Evolutionary conservation across 1,140 invertebrate genomes (phyloP), one percentile per base, ranked within the genome.

Genomic region (Saccostrea glomerata): DNA sequence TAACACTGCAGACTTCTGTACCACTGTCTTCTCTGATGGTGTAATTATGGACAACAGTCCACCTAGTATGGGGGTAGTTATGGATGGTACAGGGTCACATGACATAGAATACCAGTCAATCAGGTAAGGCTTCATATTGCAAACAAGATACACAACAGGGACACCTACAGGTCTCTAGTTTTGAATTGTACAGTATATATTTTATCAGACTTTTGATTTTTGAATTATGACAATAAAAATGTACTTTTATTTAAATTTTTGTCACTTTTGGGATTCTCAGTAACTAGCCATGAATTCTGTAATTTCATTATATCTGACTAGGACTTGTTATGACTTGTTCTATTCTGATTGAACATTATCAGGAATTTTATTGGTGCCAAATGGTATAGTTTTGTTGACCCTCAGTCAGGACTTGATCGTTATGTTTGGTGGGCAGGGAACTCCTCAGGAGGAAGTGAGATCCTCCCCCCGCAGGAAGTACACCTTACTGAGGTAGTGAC

Each of bases 361-460:
- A 92, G 92, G 30, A 87, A 86, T 11, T 91, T 84, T 55, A 55
- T 92, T 20, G 88, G 84, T 20, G 90, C 90, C 13, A 89, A 90
- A 63, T 92, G 92, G 92, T 58, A 60, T 36, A 89, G 92, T 9
- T 92, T 92, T 82, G 66, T 56, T 9, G 92, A 92, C 47, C 86
- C 89, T n/a, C 85, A 91, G 30, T 91, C 91, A 58, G 92, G 90
- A 11, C 40, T 92, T 17, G 77, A 77, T 4, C 58, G 84, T 23
- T 91, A 90, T 86, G 60, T 84, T 47, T 91, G 91, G 92, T 56
- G 91, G 40, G 91, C 87, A 17, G 92, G 92, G 0, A 91, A 90
- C 15, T 85, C 89, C 25, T 82, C 85, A 23, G 90, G 87, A 56
- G 89, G 89, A 70, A 82, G 82, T 90, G 88, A 92, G 82, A 63